phyloP scores from a whole-genome alignment of 1,140 invertebrate species.

The Drosophila tani region DNA sequence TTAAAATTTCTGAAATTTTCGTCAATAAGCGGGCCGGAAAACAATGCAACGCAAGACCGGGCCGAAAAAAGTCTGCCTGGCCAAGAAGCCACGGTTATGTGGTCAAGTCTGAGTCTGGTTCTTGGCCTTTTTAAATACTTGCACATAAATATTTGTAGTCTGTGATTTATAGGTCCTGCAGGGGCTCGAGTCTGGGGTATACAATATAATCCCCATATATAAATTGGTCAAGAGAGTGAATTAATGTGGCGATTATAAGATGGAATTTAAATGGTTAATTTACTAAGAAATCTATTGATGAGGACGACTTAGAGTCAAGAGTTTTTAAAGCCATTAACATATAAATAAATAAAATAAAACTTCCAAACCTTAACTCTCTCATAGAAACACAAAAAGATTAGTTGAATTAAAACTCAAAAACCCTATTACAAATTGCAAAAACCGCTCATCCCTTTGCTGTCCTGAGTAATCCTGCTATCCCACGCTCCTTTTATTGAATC shows the following conservation, averaged over 20 bases:
- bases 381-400: not conserved
- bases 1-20: constrained; percentile 85
- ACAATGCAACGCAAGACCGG: constrained; percentile 56
- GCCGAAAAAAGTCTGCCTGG: constrained; percentile 8
- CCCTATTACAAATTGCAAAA: too few relatives aligned
- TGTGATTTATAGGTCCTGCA: constrained; percentile 63
- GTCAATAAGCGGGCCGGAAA: constrained; percentile 71
- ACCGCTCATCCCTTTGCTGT: not conserved
- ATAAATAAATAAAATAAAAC: not conserved
- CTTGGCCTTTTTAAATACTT: constrained; percentile 66
- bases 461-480: constrained; percentile 35
- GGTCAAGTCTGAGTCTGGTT: constrained; percentile 20
- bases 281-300: not conserved
- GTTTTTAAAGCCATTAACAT: not conserved
- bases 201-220: constrained; percentile 25
- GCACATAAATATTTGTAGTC: constrained; percentile 68
- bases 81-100: constrained; percentile 33
- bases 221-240: constrained; percentile 10
- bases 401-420: not conserved
- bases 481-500: constrained; percentile 57
- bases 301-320: not conserved
- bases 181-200: not conserved
- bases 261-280: not conserved
- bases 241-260: not conserved
- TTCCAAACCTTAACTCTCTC: not conserved